Base-by-base conservation (phyloP, 2,888 invertebrate genomes). In the Macaria liturata region DNA sequence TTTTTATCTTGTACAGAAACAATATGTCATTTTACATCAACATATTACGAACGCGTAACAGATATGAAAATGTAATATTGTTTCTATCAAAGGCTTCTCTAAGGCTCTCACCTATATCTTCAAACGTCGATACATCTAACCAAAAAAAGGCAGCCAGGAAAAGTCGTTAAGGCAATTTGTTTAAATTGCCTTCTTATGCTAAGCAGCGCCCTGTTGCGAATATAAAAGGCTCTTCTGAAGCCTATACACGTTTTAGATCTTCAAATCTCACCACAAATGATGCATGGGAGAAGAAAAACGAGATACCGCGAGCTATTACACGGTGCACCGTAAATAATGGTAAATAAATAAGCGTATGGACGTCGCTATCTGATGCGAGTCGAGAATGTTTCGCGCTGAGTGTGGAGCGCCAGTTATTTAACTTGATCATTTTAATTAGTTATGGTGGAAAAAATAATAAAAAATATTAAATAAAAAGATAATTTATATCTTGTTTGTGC, bases 271-370 rank as follows among this genome's bases (percentile, higher is more conserved):
- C 72, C 74, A 77, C 76, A 83, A 83, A 85, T 86, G 85, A 88
- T 84, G 81, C 79, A 86, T 86, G 83, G 77, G 78, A 77, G 80
- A 82, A 81, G 78, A 85, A 87, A 84, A 86, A 86, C 80, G 79
- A 82, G 83, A 84, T 84, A 86, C 80, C 77, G 76, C 78, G 76
- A 81, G 80, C 87, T 84, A 88, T 89, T 88, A 89, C 84, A 78
- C 76, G 78, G 68, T 78, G 80, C 85, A 81, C 88, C 87, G 90
- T 90, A 91, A 91, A 90, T 90, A 91, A 82, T 70, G 70, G 86
- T 89, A 90, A 90, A 90, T 91, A 91, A 90, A 89, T 90, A 90
- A 87, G 81, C 81, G 83, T 82, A 81, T 82, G 80, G 83, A 79
- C 78, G 74, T 71, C 78, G 74, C 69, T 91, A 91, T 91, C 91